phyloP scores from a whole-genome alignment of 2,888 invertebrate genomes.

The Blastobasis lacticolella region DNA sequence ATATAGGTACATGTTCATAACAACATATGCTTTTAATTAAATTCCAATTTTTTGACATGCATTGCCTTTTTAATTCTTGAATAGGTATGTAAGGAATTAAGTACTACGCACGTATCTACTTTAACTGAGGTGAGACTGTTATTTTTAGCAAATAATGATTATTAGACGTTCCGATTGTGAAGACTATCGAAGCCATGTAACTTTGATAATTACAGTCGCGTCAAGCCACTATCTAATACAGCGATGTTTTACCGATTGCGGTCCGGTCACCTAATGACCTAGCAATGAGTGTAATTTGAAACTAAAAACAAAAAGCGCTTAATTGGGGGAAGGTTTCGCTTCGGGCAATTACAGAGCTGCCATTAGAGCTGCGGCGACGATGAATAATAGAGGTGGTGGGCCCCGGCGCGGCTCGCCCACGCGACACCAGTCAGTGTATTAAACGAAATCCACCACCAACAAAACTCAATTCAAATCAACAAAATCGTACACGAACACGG shows the following conservation, averaged over 20 bases:
- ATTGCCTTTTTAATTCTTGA: too few species aligned
- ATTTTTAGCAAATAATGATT: too few species aligned
- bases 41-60: too few species aligned
- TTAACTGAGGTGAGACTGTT: too few species aligned
- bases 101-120: too few species aligned
- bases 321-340: conserved; percentile 49
- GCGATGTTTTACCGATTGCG: conserved; percentile 9
- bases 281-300: conserved; percentile 28
- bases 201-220: too few species aligned
- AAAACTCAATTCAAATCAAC: conserved; percentile 71
- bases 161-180: too few species aligned
- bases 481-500: conserved; percentile 73
- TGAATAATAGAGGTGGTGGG: conserved; percentile 2
- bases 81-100: too few species aligned
- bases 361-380: conserved; percentile 2
- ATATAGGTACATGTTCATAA: too few species aligned
- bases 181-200: too few species aligned
- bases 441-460: conserved; percentile 75
- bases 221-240: background rate
- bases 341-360: conserved; percentile 15
- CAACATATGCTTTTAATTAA: too few species aligned
- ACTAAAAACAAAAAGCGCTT: conserved; percentile 45
- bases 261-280: conserved; percentile 16
- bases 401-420: conserved; percentile 25
- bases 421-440: conserved; percentile 58